Conservation (phyloP, 2,797 vertebrate species). For the Cynopterus sphinx region DNA sequence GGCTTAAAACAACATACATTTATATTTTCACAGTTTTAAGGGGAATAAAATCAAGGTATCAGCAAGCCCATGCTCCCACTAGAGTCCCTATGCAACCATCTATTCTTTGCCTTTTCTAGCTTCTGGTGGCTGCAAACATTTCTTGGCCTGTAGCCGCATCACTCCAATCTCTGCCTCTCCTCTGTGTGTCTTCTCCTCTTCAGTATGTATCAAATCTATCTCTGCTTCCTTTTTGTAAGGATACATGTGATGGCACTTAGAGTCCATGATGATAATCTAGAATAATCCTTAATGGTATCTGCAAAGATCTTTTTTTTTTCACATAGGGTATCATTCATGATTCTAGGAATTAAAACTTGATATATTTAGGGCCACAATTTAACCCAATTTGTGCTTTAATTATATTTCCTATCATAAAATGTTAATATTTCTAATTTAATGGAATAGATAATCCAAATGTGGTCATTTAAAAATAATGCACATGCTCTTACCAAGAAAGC, state of each 20-base stretch:
- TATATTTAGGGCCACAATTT: background rate
- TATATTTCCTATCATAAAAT: background rate
- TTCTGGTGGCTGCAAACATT: background rate
- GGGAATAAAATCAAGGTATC: background rate
- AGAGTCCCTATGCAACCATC: background rate
- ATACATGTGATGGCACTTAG: background rate
- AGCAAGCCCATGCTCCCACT: background rate
- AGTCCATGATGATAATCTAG: background rate
- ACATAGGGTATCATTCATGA: background rate
- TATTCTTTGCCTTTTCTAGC: background rate
- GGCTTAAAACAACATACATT: background rate
- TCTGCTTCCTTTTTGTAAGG: background rate
- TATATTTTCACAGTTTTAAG: background rate
- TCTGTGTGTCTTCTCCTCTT: background rate
- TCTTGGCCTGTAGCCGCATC: background rate
- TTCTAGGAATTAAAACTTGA: background rate
- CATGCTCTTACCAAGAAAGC: background rate
- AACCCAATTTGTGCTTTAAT: background rate
- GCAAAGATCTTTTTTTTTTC: background rate
- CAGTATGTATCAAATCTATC: background rate
- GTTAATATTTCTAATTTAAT: background rate
- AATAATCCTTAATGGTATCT: background rate
- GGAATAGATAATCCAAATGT: background rate
- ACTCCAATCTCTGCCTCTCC: background rate
- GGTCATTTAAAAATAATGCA: background rate